Base-by-base conservation (phyloP, 2,113 vertebrate genomes). In the Coregonus clupeaformis region DNA sequence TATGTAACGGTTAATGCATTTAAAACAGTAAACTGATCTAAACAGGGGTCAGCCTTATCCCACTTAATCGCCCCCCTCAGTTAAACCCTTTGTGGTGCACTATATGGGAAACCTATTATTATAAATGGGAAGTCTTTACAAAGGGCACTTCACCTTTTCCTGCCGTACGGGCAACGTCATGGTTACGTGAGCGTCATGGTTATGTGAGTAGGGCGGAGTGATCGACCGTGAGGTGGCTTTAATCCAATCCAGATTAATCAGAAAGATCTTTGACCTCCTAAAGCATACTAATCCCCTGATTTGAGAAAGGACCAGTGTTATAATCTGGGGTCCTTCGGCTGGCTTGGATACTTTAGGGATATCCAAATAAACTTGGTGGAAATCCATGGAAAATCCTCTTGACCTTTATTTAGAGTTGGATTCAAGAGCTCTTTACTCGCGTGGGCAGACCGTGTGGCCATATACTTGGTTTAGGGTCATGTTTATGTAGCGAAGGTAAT, bases 231-330 rank as follows among this genome's bases (percentile, higher is more conserved):
- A 16, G 16, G 49, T 52, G 16, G 49, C 14, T 52, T 47, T 74
- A 65, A 57, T 70, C 20, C 59, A 65, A 63, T 30, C 60, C 49
- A 36, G 68, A 71, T 72, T 67, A 47, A 77, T 66, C 64, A 27
- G 22, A 27, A 25, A 65, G 47, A 72, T 60, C 18, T 16, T 22
- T 64, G 59, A 60, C 49, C 70, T 71, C 57, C 6, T 7, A 22
- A 22, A 11, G 13, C n/a, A 6, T 22, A 22, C 16, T 60, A 22
- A 60, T 22, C 57, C 4, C 9, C 57, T 1, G 49, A 16, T 52
- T 52, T 52, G 49, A 52, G 4, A 52, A 5, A 52, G 49, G 0
- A 4, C 1, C 12, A 52, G 36, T 55, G 36, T 55, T 55, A 20
- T 55, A 55, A 52, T n/a, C 55, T 24, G 60, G 60, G 60, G n/a